Percentiles rank a stretch among this genome's conserved stretches.
Evolutionary conservation across 2,113 vertebrate species (phyloP).

Genomic region (Fulica atra): DNA sequence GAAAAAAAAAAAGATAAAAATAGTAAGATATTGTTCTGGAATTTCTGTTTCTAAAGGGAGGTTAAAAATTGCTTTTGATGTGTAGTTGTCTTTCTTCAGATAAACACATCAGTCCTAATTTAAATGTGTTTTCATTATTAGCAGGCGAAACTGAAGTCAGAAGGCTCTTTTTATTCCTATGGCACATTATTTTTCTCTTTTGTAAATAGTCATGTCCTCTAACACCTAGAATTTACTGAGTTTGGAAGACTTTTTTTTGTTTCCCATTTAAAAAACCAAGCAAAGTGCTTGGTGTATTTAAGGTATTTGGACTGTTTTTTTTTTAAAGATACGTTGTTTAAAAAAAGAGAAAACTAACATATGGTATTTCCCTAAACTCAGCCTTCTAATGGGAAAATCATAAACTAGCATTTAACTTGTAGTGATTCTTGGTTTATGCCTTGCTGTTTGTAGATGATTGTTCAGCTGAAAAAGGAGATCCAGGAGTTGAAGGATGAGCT

Average conservation of each 20-base stretch:
- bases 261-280: background rate
- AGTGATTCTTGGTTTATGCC: constrained; percentile 13
- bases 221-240: background rate
- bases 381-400: background rate
- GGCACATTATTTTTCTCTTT: background rate
- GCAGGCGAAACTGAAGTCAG: background rate
- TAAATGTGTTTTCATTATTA: background rate
- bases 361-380: background rate
- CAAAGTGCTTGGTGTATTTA: background rate
- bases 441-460: constrained; percentile 80
- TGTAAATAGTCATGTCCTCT: background rate
- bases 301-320: background rate
- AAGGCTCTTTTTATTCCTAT: background rate
- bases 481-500: constrained; percentile 89
- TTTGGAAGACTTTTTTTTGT: background rate
- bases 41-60: background rate
- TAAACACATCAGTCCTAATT: background rate
- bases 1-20: background rate
- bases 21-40: background rate
- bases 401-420: background rate
- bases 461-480: constrained; percentile 86
- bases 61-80: background rate
- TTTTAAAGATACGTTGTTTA: background rate
- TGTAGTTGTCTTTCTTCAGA: background rate
- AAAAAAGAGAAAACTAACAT: background rate